Base-by-base conservation (phyloP, 1,140 invertebrate genomes). In the Nephotettix cincticeps region DNA sequence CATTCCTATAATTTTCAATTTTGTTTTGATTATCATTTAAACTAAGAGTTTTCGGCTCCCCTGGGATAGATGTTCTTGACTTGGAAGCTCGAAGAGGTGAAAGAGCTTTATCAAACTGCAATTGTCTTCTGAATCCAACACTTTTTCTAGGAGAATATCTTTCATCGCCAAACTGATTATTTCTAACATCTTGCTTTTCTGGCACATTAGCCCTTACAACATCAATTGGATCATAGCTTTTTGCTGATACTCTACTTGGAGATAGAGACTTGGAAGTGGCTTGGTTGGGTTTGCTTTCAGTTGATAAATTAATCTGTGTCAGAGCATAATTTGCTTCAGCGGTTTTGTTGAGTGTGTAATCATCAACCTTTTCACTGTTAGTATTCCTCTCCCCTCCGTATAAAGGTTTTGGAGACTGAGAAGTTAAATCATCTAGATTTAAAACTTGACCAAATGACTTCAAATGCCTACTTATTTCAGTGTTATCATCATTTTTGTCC, bases 91-190 rank as follows among this genome's bases (percentile, higher is more conserved):
- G 6, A 40, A 40, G 36, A 17, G 36, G 36, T 9, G 17, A 6
- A 40, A 9, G 6, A 9, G 36, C 6, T 40, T 17, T 40, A n/a
- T 54, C 47, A 54, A 54, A 54, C 13, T 54, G 13, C 23, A 54
- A 54, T 21, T 54, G 47, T 54, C 47, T 32, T n/a, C 28, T 25
- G 23, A 67, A 65, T 28, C 32, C 21, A 69, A 14, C 2, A 30
- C 32, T n/a, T 45, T 72, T 28, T 75, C 67, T 54, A 21, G 11
- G 47, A 4, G 47, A 54, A 11, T 6, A 21, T 54, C 23, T 11
- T 6, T 54, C 23, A n/a, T 6, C 47, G 4, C 23, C 47, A 6
- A 40, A 40, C 13, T 4, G 4, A 14, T n/a, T 21, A 14, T 6
- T 54, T 11, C 4, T 14, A n/a, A n/a, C 23, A 21, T 21, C 23